Evolutionary conservation across 2,888 invertebrate species (phyloP), one percentile per base, ranked within the genome.

Genomic region (Troglohyphantes excavatus): DNA sequence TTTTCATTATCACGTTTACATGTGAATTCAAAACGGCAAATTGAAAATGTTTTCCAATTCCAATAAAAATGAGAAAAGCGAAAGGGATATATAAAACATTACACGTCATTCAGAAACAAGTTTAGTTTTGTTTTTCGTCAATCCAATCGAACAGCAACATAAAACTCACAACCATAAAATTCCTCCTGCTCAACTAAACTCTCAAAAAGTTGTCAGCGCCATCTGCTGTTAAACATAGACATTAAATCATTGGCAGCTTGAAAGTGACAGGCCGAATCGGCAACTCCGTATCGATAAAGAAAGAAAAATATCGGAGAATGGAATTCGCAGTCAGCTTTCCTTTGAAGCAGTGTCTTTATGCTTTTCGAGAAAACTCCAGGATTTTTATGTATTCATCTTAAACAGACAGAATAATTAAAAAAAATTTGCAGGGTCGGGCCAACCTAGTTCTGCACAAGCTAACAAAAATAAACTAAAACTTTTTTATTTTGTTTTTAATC

Each of bases 151-250:
- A 23, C 63, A 81, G 53, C 13, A 43, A 53, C 26, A 68, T 81
- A 68, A 68, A 81, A 81, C n/a, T 9, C 68, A n/a, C 63, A 78
- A 46, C 59, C 70, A 26, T 82, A 82, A 82, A 72, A 72, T 82
- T 82, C 29, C 61, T 72, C 33, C 0, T 39, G 81, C 68, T 81
- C 53, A 67, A 81, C 27, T 33, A 26, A 26, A 59, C 72, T 19
- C 39, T 82, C 82, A 82, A 82, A 82, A 78, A 82, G 39, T 59
- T 82, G 82, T 82, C 82, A 72, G 27, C 82, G 72, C 61, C 82
- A 82, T 82, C 82, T 82, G 82, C 59, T 72, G 82, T 59, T 70
- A 63, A 82, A 63, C 82, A 82, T 63, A 39, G 72, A 33, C 82
- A 72, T 53, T 82, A 72, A 82, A 82, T 82, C 82, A 82, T 70